A percentile compares a stretch with the other conserved stretches of the same genome.
Conservation (phyloP, 2,888 invertebrate species). For the Barypeithes pellucidus region DNA sequence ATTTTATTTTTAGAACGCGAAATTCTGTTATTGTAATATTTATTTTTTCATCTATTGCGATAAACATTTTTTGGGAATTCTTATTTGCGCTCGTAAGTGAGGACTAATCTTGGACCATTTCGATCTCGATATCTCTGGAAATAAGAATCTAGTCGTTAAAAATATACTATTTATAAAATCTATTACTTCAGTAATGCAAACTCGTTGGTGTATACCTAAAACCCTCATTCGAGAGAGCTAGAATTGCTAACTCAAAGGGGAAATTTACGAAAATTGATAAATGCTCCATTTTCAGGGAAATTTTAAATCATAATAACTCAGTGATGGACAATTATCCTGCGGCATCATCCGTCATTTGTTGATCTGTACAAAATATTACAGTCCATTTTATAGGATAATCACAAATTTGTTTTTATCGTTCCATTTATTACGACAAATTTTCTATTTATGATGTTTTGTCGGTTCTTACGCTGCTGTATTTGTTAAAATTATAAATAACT, state of each 20-base stretch:
- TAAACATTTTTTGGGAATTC: too few species aligned
- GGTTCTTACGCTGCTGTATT: too few species aligned
- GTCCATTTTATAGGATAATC: slow-evolving; percentile 6
- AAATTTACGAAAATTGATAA: slow-evolving; percentile 43
- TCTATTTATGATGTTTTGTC: not conserved
- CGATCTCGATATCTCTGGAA: too few species aligned
- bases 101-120: too few species aligned
- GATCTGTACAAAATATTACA: slow-evolving; percentile 4
- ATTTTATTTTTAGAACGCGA: too few species aligned
- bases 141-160: too few species aligned
- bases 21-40: too few species aligned
- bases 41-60: too few species aligned
- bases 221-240: slow-evolving; percentile 7
- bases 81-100: too few species aligned
- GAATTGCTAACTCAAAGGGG: slow-evolving; percentile 33
- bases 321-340: slow-evolving; percentile 28
- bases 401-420: not conserved
- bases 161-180: too few species aligned
- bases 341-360: slow-evolving; percentile 29
- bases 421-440: not conserved
- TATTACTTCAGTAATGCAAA: not conserved
- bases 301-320: slow-evolving; percentile 46
- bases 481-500: too few species aligned
- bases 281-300: slow-evolving; percentile 31
- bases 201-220: not conserved